Evolutionary conservation across 1,140 invertebrate species (phyloP).

Genomic region (Bombus fervidus): DNA sequence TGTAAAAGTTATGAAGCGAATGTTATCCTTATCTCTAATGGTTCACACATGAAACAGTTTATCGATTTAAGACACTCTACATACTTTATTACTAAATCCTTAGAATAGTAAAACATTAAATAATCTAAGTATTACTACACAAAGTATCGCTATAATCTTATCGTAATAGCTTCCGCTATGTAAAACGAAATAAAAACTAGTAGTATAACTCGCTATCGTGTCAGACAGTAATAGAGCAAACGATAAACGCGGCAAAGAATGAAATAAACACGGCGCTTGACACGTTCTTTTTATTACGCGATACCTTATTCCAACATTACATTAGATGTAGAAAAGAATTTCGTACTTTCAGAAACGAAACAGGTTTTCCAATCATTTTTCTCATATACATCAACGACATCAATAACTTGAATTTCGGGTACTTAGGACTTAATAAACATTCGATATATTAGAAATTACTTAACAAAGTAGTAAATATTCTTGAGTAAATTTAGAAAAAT

Average conservation of each 20-base stretch:
- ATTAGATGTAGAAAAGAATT: too few species aligned
- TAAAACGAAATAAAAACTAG: background rate
- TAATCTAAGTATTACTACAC: background rate
- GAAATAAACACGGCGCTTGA: background rate
- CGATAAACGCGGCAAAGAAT: background rate
- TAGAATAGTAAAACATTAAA: background rate
- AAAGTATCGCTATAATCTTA: background rate
- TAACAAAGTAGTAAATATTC: too few species aligned
- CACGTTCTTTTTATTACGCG: too few species aligned
- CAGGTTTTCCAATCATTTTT: too few species aligned
- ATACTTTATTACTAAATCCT: too few species aligned
- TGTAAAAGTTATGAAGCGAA: too few species aligned
- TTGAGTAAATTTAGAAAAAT: background rate
- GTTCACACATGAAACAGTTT: background rate
- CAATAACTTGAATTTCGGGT: too few species aligned
- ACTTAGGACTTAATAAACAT: too few species aligned
- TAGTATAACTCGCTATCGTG: conserved; percentile 15
- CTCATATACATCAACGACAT: too few species aligned
- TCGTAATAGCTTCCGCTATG: background rate
- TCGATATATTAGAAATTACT: too few species aligned
- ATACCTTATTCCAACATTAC: too few species aligned
- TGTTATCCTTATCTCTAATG: background rate
- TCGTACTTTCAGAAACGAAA: too few species aligned
- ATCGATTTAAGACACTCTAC: background rate
- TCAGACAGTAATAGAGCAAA: background rate